These are phyloP conservation scores for Drosophila busckii DNA, from an alignment of 1,140 invertebrate species.

Conservation along the genomic window DNA sequence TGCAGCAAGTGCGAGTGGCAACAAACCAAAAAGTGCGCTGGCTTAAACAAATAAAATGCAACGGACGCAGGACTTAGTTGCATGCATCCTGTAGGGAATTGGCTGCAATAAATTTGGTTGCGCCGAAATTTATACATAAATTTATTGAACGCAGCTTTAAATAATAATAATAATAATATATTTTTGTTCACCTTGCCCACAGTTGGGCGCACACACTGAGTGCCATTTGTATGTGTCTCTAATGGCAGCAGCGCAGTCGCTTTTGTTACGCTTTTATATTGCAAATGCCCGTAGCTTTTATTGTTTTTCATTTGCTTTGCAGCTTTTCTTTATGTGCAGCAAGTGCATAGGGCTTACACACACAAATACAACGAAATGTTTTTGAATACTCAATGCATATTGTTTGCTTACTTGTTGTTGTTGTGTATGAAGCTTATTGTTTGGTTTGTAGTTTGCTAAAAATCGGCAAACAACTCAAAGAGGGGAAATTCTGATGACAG, in stretches of 20 bases:
- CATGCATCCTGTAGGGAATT: no score
- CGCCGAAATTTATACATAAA: no score
- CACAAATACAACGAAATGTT: no score
- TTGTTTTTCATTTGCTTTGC: conserved; percentile 41
- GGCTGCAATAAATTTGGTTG: no score
- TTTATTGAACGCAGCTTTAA: no score
- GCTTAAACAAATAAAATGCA: no score
- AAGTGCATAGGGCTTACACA: conserved; percentile 7
- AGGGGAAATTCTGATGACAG: conserved; percentile 21
- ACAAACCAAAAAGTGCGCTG: conserved; percentile 22
- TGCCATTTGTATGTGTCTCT: conserved; percentile 76
- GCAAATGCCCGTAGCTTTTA: conserved; percentile 27
- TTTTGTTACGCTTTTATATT: conserved; percentile 56
- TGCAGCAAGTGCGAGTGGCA: conserved; percentile 1
- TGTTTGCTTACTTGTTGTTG: neutral
- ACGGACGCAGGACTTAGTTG: no score
- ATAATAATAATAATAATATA: no score
- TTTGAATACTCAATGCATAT: no score
- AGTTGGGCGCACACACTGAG: conserved; percentile 46
- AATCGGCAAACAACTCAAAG: conserved; percentile 21
- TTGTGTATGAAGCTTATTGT: neutral
- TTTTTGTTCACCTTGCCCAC: no score
- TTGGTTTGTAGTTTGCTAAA: conserved; percentile 7
- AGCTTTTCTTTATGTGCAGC: conserved; percentile 21
- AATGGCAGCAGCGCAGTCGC: conserved; percentile 57